Percentiles rank a stretch among this genome's conserved stretches.
Evolutionary conservation across 2,888 invertebrate genomes (phyloP).

Genomic region (Apamea anceps): DNA sequence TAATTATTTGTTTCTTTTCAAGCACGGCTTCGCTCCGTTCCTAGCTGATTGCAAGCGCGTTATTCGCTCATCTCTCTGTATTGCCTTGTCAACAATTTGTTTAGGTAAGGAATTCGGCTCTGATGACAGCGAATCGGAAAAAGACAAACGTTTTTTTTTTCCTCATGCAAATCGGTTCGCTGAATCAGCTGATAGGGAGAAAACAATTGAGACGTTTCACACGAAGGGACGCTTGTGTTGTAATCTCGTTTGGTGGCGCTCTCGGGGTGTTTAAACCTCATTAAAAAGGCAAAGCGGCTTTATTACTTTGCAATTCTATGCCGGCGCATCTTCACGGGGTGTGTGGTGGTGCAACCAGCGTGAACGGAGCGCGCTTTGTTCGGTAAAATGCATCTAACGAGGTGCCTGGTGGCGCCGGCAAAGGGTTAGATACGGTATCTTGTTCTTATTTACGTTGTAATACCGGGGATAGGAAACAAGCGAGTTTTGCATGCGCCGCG

Average conservation of each 20-base stretch:
- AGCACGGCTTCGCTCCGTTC: slow-evolving; percentile 80
- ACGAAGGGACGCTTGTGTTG: slow-evolving; percentile 56
- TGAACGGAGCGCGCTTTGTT: slow-evolving; percentile 71
- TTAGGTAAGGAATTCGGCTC: slow-evolving; percentile 74
- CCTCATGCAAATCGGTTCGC: slow-evolving; percentile 60
- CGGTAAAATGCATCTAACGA: slow-evolving; percentile 73
- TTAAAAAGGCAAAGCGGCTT: slow-evolving; percentile 75
- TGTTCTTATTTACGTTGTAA: slow-evolving; percentile 69
- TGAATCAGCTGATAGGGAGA: slow-evolving; percentile 52
- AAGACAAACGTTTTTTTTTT: slow-evolving; percentile 58
- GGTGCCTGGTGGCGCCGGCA: slow-evolving; percentile 60
- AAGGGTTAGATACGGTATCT: slow-evolving; percentile 67
- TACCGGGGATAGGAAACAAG: slow-evolving; percentile 63
- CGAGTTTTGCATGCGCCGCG: slow-evolving; percentile 63
- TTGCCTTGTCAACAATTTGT: slow-evolving; percentile 80
- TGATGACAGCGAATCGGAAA: slow-evolving; percentile 67
- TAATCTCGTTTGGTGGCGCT: slow-evolving; percentile 70
- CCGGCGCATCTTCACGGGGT: slow-evolving; percentile 66
- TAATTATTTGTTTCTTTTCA: slow-evolving; percentile 89
- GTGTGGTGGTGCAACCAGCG: slow-evolving; percentile 64
- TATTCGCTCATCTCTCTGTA: slow-evolving; percentile 79
- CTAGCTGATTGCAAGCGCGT: slow-evolving; percentile 81
- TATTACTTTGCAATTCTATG: slow-evolving; percentile 73
- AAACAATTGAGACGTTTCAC: slow-evolving; percentile 65
- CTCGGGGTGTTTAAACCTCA: slow-evolving; percentile 71